Conservation (phyloP, 1,140 invertebrate species). For the Armadillidium nasatum region DNA sequence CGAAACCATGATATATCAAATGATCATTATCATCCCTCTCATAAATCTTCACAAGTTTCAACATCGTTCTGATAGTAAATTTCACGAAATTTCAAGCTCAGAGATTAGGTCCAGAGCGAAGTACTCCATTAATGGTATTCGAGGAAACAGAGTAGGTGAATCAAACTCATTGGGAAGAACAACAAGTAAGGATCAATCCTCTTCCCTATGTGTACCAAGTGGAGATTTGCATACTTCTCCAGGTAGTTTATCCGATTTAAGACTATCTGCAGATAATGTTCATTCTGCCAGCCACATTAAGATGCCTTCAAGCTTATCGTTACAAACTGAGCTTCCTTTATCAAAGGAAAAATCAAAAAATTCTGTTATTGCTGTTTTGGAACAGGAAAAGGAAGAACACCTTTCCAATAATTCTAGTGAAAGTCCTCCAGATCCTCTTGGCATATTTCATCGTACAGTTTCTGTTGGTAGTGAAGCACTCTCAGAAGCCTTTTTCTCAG, state of each 20-base stretch:
- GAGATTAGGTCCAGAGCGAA: slow-evolving; percentile 13
- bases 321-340: slow-evolving; percentile 39
- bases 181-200: background rate
- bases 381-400: slow-evolving; percentile 52
- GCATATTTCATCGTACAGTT: slow-evolving; percentile 58
- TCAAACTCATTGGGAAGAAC: background rate
- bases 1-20: background rate
- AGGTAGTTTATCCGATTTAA: slow-evolving; percentile 41
- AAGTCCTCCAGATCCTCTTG: slow-evolving; percentile 43
- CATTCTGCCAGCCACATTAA: slow-evolving; percentile 30
- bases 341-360: background rate
- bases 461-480: slow-evolving; percentile 83
- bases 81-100: slow-evolving; percentile 2
- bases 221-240: slow-evolving; percentile 31
- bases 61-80: slow-evolving; percentile 19
- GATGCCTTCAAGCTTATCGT: slow-evolving; percentile 41
- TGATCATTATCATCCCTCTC: background rate
- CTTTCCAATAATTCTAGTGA: slow-evolving; percentile 61
- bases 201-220: slow-evolving; percentile 24
- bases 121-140: background rate
- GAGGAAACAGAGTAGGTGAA: slow-evolving; percentile 23
- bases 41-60: background rate
- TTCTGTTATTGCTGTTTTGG: background rate
- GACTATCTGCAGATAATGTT: slow-evolving; percentile 40
- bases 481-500: slow-evolving; percentile 83